phyloP scores from a whole-genome alignment of 2,797 vertebrate genomes.

The Ptychobarbus kaznakovi region DNA sequence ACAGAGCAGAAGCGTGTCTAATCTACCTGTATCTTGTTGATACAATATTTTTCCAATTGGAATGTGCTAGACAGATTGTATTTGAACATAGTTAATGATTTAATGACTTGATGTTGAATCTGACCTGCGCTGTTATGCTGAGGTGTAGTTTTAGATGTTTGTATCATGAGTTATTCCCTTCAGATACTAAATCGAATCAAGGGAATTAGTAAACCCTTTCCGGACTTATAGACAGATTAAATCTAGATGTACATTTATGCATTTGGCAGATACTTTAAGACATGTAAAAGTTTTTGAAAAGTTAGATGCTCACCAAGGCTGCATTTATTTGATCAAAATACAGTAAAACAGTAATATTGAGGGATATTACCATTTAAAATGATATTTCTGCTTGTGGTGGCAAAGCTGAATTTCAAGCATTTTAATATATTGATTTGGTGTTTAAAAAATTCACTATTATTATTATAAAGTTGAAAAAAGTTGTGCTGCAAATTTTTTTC shows the following conservation, averaged over 20 bases:
- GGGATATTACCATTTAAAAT: no score
- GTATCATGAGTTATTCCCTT: neutral
- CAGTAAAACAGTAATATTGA: neutral
- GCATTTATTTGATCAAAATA: neutral
- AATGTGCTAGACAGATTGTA: neutral
- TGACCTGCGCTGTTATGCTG: neutral
- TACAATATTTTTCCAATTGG: neutral
- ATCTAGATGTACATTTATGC: neutral
- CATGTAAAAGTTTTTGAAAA: neutral
- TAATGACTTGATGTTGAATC: neutral
- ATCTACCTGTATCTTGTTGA: constrained; percentile 10
- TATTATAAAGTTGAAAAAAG: neutral
- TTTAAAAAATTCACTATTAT: neutral
- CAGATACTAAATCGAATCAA: neutral
- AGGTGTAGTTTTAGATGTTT: neutral
- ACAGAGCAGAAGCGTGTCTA: constrained; percentile 6
- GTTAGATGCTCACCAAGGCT: neutral
- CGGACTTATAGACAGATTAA: neutral
- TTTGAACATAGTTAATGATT: constrained; percentile 26
- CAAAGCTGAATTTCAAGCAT: neutral
- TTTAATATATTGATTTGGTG: neutral
- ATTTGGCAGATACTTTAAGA: neutral
- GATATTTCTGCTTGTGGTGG: neutral
- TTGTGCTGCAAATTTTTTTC: neutral
- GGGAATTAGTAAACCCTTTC: neutral